Base-by-base conservation (phyloP, 2,113 vertebrate genomes). In the Platysteira castanea region DNA sequence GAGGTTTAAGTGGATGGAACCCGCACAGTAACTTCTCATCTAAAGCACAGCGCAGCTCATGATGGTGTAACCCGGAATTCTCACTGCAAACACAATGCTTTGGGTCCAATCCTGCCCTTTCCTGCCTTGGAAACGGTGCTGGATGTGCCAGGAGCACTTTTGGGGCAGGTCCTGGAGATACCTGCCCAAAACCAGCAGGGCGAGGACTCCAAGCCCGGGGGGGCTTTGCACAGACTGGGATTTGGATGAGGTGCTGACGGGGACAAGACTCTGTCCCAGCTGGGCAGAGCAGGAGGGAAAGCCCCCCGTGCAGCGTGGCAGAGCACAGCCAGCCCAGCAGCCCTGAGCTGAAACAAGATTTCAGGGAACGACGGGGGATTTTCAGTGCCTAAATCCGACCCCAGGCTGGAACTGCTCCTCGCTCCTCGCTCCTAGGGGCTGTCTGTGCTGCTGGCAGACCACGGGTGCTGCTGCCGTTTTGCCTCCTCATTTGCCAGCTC, bases 1-100 rank as follows among this genome's bases (percentile, higher is more conserved):
- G 64, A 82, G 96, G 44, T 92, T 96, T 95, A 96, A 97, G 93
- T 37, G 87, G 87, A 91, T 84, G 68, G 68, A 94, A 77, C 73
- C 54, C 12, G 8, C 75, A n/a, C 63, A 68, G 75, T 60, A 78
- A 75, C 82, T 77, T 68, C 87, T 94, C 83, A 78, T 93, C 56
- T 52, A 7, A 80, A 85, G 59, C 17, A 57, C 53, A n/a, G 82
- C 15, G 4, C 57, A 37, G 87, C 67, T 69, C 30, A 37, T 14
- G 60, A 28, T 54, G 35, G 6, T 3, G 24, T 6, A 79, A 83
- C 67, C 50, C 54, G 78, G 11, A 71, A 59, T 84, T 80, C 42
- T 69, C 59, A 14, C 41, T 63, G 75, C 82, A 77, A 82, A 42
- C 44, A 49, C 46, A 73, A 77, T 5, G 2, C 23, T 69, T 46